These are phyloP conservation scores for Amphipoea lucens DNA, from an alignment of 2,888 invertebrate genomes.

Conservation along the genomic window DNA sequence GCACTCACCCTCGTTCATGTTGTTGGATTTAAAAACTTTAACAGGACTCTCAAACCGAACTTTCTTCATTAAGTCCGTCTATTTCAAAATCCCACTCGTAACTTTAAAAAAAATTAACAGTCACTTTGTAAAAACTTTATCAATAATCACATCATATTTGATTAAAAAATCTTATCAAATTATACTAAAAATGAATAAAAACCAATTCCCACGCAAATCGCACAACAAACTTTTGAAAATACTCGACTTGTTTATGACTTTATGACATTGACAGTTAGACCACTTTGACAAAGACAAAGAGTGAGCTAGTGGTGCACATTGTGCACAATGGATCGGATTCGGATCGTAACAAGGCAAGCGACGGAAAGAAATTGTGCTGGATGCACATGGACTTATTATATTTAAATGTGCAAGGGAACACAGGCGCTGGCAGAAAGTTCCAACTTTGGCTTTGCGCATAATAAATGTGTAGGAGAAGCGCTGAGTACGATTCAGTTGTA, in stretches of 20 bases:
- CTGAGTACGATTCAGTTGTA: no score
- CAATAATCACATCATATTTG: slow-evolving; percentile 1
- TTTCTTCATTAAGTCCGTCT: slow-evolving; percentile 80
- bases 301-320: background rate
- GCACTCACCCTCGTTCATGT: slow-evolving; percentile 82
- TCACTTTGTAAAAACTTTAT: slow-evolving; percentile 4
- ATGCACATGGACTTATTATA: background rate
- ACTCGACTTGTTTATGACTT: slow-evolving; percentile 34
- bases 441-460: no score
- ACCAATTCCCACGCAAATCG: slow-evolving; percentile 41
- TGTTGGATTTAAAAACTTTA: slow-evolving; percentile 61
- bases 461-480: no score
- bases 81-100: background rate
- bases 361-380: background rate
- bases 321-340: background rate
- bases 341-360: background rate
- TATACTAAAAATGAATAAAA: slow-evolving; percentile 7
- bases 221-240: slow-evolving; percentile 62
- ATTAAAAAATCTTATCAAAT: slow-evolving; percentile 29
- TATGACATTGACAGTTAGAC: slow-evolving; percentile 37
- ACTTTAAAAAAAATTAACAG: background rate
- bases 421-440: no score
- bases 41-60: slow-evolving; percentile 83
- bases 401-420: no score
- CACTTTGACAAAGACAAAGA: background rate